Evolutionary conservation across 2,797 vertebrate genomes (phyloP), one percentile per base, ranked within the genome.

Genomic region (Sebastes paucispinis): DNA sequence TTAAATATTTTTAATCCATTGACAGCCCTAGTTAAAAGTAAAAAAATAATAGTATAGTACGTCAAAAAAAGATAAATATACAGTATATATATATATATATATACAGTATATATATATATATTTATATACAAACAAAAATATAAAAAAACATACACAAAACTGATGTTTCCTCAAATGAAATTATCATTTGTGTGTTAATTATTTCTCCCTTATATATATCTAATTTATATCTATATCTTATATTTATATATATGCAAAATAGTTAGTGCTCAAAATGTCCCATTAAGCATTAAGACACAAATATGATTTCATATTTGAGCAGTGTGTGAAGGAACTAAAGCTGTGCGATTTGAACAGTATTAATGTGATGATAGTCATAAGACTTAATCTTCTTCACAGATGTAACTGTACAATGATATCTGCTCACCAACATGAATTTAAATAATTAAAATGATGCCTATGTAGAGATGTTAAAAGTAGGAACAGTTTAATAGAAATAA

Each of bases 381-480:
- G 9, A n/a, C 36, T 39, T 39, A 0, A 39, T 39, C 0, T 39
- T 13, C 25, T 58, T 25, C 1, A 11, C n/a, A 32, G 3, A 12
- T 62, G 29, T 32, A 62, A 32, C 29, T 31, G 27, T 20, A 62
- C 25, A 62, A 32, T 4, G 6, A 62, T 31, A 20, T 60, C 18
- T 20, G 29, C 57, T 60, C 16, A 10, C 29, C 8, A 60, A 11
- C 29, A 32, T 9, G 8, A 5, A 31, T 60, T 31, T 18, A 20
- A 20, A 29, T 29, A 9, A 59, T 57, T 1, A 24, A 13, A 25
- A 57, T 32, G 27, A 32, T 60, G 1, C 8, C 16, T 0, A 60
- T 20, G 59, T 62, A 32, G 16, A 32, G 5, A 58, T 16, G 57
- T 58, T 3, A 25, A 25, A 25, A 25, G 24, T 25, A 25, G 24